Percentiles rank a stretch among this genome's conserved stretches.
phyloP scores from a whole-genome alignment of 2,113 vertebrate species.

The Catharus minimus region DNA sequence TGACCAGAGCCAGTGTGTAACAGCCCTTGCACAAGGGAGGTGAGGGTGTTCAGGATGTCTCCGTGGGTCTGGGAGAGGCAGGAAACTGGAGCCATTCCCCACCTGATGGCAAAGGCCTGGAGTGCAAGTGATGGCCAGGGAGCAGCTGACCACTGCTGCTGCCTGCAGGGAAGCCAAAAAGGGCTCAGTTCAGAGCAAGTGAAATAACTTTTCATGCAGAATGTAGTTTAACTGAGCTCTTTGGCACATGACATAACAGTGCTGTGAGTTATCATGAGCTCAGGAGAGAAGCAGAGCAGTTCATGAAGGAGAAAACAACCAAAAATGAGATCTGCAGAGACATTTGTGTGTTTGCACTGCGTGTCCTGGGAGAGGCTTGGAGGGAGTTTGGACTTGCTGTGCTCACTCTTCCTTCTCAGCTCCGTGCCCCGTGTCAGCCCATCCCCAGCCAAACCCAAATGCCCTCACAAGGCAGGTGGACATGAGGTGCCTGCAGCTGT shows the following conservation, averaged over 20 bases:
- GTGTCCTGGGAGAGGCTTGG: accelerated
- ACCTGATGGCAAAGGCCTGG: background rate
- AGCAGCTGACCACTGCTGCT: background rate
- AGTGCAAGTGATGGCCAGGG: background rate
- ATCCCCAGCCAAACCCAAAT: background rate
- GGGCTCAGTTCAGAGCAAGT: background rate
- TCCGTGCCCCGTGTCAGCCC: accelerated
- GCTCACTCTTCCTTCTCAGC: accelerated
- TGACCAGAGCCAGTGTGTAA: accelerated
- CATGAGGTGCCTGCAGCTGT: background rate
- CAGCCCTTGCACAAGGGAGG: background rate
- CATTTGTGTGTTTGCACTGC: background rate
- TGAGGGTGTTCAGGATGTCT: accelerated
- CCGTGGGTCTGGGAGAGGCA: background rate
- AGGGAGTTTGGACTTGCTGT: background rate
- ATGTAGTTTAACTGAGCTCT: background rate
- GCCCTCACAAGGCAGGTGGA: background rate
- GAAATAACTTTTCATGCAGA: accelerated
- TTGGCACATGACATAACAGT: accelerated
- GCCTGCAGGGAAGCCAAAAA: background rate
- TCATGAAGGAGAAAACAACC: background rate
- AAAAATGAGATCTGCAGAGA: accelerated
- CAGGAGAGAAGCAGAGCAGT: background rate
- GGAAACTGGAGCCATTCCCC: background rate
- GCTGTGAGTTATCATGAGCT: background rate